These are phyloP conservation scores for Polyommatus iphigenia DNA, from an alignment of 2,888 invertebrate genomes.

Conservation along the genomic window DNA sequence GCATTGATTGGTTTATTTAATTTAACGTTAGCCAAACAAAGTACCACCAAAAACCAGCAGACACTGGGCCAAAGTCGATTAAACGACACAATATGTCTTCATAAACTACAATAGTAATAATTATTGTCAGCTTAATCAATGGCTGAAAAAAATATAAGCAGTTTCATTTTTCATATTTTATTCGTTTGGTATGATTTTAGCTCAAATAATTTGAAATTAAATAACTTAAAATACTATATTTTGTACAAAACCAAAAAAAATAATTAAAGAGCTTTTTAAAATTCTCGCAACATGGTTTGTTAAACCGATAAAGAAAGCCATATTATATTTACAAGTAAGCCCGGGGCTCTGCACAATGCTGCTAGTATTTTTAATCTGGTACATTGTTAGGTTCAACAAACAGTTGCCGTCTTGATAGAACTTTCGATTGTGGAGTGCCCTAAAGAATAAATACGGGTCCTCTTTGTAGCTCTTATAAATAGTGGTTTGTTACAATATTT, in stretches of 20 bases:
- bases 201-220: not conserved
- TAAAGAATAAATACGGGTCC: slow-evolving; percentile 41
- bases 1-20: not conserved
- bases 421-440: slow-evolving; percentile 36
- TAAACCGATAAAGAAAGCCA: not conserved
- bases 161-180: no score
- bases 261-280: not conserved
- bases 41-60: not conserved
- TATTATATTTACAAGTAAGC: not conserved
- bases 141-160: no score
- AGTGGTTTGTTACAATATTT: slow-evolving; percentile 39
- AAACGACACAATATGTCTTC: not conserved
- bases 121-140: no score
- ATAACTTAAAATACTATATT: not conserved
- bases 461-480: slow-evolving; percentile 38
- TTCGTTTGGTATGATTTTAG: not conserved
- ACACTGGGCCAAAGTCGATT: no score
- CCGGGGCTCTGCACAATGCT: not conserved
- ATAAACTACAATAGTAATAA: not conserved
- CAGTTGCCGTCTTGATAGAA: slow-evolving; percentile 33
- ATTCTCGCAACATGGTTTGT: not conserved
- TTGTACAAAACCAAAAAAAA: not conserved
- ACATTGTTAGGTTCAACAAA: slow-evolving; percentile 28
- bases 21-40: not conserved
- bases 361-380: not conserved